phyloP scores from a whole-genome alignment of 2,888 invertebrate species.

The Heliothis peltigera region DNA sequence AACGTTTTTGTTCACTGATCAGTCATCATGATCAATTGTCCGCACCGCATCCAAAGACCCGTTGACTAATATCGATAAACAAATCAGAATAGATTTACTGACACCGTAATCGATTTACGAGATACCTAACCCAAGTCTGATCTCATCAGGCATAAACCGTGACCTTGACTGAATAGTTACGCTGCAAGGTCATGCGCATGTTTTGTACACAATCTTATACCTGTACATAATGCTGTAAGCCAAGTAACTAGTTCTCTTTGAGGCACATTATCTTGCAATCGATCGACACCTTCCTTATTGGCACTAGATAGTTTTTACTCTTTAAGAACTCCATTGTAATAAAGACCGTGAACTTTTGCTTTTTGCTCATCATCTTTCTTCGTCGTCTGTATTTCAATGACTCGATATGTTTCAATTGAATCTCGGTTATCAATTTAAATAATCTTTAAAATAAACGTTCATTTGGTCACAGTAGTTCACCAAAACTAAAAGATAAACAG shows the following conservation, averaged over 20 bases:
- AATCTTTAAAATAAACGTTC: constrained; percentile 1
- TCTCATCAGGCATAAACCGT: constrained; percentile 65
- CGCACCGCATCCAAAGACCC: constrained; percentile 2
- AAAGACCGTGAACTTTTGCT: constrained; percentile 25
- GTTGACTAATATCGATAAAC: constrained; percentile 26
- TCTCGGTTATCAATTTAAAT: not conserved
- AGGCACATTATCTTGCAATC: constrained; percentile 52
- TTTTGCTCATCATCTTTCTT: constrained; percentile 18
- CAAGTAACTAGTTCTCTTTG: constrained; percentile 46
- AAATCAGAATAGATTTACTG: constrained; percentile 22
- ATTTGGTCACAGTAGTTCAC: constrained; percentile 7
- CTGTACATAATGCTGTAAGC: constrained; percentile 36
- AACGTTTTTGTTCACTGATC: constrained; percentile 6
- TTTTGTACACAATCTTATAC: constrained; percentile 49
- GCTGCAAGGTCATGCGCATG: constrained; percentile 67
- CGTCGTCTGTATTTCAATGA: not conserved
- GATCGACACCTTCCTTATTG: constrained; percentile 57
- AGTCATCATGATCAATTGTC: constrained; percentile 26
- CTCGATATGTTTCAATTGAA: not conserved
- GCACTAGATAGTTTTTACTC: constrained; percentile 41
- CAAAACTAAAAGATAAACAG: constrained; percentile 34
- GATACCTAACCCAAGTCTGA: constrained; percentile 45
- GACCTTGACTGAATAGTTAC: constrained; percentile 73
- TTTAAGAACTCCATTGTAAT: constrained; percentile 22
- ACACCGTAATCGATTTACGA: constrained; percentile 49